These are phyloP conservation scores for Julus scanicus DNA, from an alignment of 2,888 invertebrate genomes.

Conservation along the genomic window DNA sequence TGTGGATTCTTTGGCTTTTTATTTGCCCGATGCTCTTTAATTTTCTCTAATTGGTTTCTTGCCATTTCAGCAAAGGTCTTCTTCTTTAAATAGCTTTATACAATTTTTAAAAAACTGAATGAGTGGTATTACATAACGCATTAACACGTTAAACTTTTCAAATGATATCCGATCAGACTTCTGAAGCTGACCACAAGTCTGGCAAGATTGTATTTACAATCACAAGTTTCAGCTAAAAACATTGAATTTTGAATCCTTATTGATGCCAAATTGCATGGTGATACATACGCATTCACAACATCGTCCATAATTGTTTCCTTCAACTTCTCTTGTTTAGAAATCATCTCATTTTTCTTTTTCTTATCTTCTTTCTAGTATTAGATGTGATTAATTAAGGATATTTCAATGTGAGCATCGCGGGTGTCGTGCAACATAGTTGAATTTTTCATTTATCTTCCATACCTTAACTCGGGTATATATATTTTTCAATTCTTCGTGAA, in stretches of 20 bases:
- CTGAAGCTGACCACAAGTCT: no score
- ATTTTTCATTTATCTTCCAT: not conserved
- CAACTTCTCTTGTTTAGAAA: not conserved
- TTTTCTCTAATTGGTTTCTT: not conserved
- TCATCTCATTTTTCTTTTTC: not conserved
- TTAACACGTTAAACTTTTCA: no score
- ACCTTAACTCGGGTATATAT: not conserved
- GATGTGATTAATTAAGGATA: not conserved
- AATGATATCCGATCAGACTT: no score
- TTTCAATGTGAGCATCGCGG: not conserved
- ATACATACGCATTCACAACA: not conserved
- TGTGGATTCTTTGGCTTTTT: not conserved
- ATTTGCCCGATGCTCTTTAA: not conserved
- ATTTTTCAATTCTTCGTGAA: conserved; percentile 30
- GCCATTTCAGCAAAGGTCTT: conserved; percentile 26
- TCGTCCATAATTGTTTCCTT: not conserved
- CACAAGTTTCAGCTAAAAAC: no score
- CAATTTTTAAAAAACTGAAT: not conserved
- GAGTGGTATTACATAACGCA: no score
- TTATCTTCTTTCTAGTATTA: not conserved
- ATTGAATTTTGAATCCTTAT: not conserved
- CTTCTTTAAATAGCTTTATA: not conserved
- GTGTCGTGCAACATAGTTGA: not conserved
- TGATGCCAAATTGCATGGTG: not conserved
- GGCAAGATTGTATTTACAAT: no score